Evolutionary conservation across 2,888 invertebrate genomes (phyloP).

Genomic region (Pollenia angustigena): DNA sequence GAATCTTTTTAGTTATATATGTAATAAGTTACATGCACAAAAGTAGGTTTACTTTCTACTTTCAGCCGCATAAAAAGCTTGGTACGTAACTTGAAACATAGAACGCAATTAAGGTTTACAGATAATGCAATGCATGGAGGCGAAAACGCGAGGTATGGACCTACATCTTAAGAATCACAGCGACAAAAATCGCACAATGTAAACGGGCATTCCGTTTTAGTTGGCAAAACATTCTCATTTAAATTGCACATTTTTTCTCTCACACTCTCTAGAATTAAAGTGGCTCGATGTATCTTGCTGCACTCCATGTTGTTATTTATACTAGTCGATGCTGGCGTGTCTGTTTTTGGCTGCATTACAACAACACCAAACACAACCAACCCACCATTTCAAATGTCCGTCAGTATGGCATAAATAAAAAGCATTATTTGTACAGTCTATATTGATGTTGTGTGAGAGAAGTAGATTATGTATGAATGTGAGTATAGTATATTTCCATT

Average conservation of each 20-base stretch:
- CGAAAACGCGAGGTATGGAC: no score
- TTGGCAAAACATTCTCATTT: background rate
- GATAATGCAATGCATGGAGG: no score
- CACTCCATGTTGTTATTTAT: background rate
- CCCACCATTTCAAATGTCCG: conserved; percentile 39
- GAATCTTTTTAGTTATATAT: no score
- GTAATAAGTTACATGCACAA: no score
- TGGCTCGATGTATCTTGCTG: background rate
- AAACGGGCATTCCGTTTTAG: no score
- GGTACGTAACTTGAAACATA: no score
- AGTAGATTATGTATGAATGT: background rate
- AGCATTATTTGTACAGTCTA: conserved; percentile 48
- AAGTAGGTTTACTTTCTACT: no score
- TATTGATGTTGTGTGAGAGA: background rate
- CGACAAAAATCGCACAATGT: no score
- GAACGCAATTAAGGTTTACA: no score
- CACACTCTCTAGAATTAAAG: background rate
- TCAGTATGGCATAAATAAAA: background rate
- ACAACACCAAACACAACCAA: conserved; percentile 12
- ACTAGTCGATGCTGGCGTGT: conserved; percentile 1
- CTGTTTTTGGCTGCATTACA: conserved; percentile 1
- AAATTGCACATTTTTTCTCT: conserved; percentile 9
- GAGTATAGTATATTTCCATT: background rate
- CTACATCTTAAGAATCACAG: no score
- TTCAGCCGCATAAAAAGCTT: no score